Percentiles rank a stretch among this genome's conserved stretches.
Evolutionary conservation across 1,140 invertebrate genomes (phyloP).

Genomic region (Dreissena polymorpha): DNA sequence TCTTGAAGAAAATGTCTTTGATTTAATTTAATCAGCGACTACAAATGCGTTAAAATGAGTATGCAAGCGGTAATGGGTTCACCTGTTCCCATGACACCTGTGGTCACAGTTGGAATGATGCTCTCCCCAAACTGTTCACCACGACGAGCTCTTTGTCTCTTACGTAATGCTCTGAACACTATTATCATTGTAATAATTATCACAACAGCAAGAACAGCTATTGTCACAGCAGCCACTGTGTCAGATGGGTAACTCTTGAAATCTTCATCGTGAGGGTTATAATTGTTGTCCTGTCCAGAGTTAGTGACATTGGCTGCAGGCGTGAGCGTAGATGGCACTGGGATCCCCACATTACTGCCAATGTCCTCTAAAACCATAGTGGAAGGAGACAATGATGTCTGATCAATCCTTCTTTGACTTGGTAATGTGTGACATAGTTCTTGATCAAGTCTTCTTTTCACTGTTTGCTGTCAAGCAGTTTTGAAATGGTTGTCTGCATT

Average conservation of each 20-base stretch:
- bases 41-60: neutral
- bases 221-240: constrained; percentile 47
- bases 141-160: constrained; percentile 37
- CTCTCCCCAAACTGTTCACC: constrained; percentile 47
- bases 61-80: neutral
- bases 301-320: neutral
- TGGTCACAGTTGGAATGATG: constrained; percentile 40
- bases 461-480: no score
- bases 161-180: constrained; percentile 50
- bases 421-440: no score
- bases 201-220: constrained; percentile 47
- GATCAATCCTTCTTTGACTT: no score
- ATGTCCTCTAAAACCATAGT: no score
- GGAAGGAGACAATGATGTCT: no score
- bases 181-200: constrained; percentile 49
- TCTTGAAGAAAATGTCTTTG: no score
- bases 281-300: neutral
- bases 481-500: no score
- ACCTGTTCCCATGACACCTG: constrained; percentile 51
- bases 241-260: constrained; percentile 23
- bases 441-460: no score
- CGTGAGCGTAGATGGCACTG: neutral
- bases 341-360: no score
- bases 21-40: neutral
- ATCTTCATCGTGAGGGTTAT: constrained; percentile 11